A percentile compares a stretch with the other conserved stretches of the same genome.
Evolutionary conservation across 2,797 vertebrate genomes (phyloP).

Genomic region (Enteromius trimaculatus): DNA sequence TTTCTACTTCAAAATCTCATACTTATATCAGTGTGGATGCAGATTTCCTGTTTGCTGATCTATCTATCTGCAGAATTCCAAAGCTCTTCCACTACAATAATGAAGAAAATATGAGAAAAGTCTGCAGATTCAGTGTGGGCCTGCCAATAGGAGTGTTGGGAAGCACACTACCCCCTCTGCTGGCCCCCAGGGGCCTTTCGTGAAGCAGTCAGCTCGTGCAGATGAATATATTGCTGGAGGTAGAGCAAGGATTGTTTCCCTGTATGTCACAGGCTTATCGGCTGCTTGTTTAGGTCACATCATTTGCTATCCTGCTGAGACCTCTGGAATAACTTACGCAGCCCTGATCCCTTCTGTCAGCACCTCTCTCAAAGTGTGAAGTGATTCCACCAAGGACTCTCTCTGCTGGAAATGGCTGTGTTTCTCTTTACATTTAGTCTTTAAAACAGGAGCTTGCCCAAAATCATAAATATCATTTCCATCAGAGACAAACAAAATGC

Average conservation of each 20-base stretch:
- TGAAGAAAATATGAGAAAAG: not conserved
- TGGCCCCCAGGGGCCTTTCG: not conserved
- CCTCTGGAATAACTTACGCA: slow-evolving; percentile 69
- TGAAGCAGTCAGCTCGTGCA: not conserved
- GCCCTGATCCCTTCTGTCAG: slow-evolving; percentile 75
- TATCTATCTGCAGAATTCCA: not conserved
- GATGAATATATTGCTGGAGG: slow-evolving; percentile 62
- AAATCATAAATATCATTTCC: slow-evolving; percentile 53
- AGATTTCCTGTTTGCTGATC: not conserved
- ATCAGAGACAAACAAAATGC: slow-evolving; percentile 51
- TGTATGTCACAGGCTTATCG: slow-evolving; percentile 69
- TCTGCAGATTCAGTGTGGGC: not conserved
- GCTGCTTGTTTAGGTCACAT: slow-evolving; percentile 68
- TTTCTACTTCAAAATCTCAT: not conserved
- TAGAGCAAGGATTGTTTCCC: slow-evolving; percentile 60
- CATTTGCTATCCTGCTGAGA: slow-evolving; percentile 65
- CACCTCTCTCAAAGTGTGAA: slow-evolving; percentile 67
- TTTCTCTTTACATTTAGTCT: slow-evolving; percentile 61
- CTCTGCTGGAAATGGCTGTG: slow-evolving; percentile 58
- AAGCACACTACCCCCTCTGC: slow-evolving; percentile 72
- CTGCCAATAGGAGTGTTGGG: slow-evolving; percentile 33
- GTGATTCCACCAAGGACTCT: slow-evolving; percentile 70
- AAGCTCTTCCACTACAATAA: not conserved
- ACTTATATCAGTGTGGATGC: not conserved
- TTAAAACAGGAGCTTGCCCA: slow-evolving; percentile 58